Base-by-base conservation (phyloP, 1,140 invertebrate genomes). In the Drosophila ambigua region DNA sequence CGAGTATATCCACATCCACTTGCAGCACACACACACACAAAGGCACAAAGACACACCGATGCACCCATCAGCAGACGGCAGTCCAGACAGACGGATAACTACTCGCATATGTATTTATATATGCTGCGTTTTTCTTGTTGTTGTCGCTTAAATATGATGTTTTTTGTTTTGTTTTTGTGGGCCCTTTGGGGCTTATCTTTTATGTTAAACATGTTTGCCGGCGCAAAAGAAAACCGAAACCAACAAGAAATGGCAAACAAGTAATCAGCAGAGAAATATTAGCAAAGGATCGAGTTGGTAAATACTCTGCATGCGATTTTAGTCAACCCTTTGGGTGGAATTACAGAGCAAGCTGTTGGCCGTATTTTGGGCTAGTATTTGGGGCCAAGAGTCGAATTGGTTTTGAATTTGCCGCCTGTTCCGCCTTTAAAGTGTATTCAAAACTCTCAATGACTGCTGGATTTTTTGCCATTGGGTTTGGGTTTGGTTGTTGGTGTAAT, bases 181-280 rank as follows among this genome's bases (percentile, higher is more conserved):
- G 15, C 44, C 59, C 59, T 50, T 64, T 16, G 26, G 26, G 52
- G 52, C 65, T 69, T 71, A 71, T 71, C 45, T 69, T 69, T 71
- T 71, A 71, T 71, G 67, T 71, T 71, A 71, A 71, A 71, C 67
- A 71, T 71, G 67, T 58, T 71, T 58, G 67, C 35, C 55, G 66
- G 66, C 66, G 63, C 41, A 69, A 43, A 69, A 57, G 64, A 31
- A 9, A 9, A 31, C 3, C 23, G 1, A 24, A 24, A 2, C 2
- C 23, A 23, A 23, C 23, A 28, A 23, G n/a, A 11, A 23, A 4
- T 35, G 31, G 8, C 8, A 2, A 35, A 35, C 11, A 11, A 35
- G 26, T 39, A 39, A 39, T 39, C 35, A 39, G 13, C 11, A 39
- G 35, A 4, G 11, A 39, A 39, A 4, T 11, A 39, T 13, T 11